Evolutionary conservation across 2,888 invertebrate genomes (phyloP).

Genomic region (Exocentrus adspersus): DNA sequence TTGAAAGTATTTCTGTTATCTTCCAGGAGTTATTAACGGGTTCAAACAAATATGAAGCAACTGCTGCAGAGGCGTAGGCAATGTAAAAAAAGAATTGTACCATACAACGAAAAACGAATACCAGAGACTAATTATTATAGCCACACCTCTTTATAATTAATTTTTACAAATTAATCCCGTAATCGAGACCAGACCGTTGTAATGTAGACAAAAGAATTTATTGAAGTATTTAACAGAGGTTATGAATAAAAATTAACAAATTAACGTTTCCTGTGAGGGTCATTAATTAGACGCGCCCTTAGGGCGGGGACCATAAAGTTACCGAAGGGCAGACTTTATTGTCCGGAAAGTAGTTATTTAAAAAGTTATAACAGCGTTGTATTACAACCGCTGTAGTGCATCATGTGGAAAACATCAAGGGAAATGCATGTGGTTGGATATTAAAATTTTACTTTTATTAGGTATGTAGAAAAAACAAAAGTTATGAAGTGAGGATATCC

Average conservation of each 20-base stretch:
- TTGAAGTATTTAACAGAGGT: constrained; percentile 14
- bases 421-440: no score
- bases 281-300: constrained; percentile 14
- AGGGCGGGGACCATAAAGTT: constrained; percentile 6
- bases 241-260: constrained; percentile 17
- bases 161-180: no score
- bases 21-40: constrained; percentile 18
- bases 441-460: no score
- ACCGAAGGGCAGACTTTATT: constrained; percentile 1
- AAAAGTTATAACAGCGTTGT: no score
- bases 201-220: constrained; percentile 9
- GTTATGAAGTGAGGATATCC: no score
- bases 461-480: no score
- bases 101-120: not conserved
- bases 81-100: not conserved
- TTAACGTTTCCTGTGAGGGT: constrained; percentile 4
- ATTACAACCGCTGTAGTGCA: no score
- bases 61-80: constrained; percentile 5
- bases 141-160: no score
- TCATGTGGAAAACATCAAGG: no score
- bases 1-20: constrained; percentile 20
- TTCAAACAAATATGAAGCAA: not conserved
- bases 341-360: not conserved
- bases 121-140: no score
- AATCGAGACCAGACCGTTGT: not conserved